Percentiles rank a stretch among this genome's conserved stretches.
Conservation (phyloP, 2,797 vertebrate species). For the Epinephelus malabaricus region DNA sequence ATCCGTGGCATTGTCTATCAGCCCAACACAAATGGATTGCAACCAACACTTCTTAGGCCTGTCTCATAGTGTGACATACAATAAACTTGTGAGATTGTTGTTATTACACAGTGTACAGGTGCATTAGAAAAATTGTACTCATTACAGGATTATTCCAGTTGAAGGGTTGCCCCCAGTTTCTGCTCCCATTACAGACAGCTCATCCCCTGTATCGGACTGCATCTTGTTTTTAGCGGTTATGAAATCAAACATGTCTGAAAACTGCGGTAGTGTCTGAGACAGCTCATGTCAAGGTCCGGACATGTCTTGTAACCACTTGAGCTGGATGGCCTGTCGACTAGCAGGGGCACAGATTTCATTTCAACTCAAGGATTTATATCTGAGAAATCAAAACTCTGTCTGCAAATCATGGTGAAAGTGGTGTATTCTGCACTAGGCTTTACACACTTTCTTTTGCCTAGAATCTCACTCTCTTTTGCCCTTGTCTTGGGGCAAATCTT, state of each 20-base stretch:
- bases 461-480: neutral
- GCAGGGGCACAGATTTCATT: neutral
- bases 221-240: neutral
- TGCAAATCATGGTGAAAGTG: neutral
- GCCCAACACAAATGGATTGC: too few species aligned
- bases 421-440: neutral
- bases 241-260: conserved; percentile 1
- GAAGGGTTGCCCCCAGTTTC: neutral
- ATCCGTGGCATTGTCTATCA: too few species aligned
- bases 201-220: neutral
- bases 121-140: neutral
- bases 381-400: neutral
- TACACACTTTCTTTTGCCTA: neutral
- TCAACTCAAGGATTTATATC: neutral
- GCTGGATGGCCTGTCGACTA: neutral
- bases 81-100: neutral
- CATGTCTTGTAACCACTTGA: neutral
- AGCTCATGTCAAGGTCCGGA: neutral
- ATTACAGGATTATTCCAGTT: conserved; percentile 10
- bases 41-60: neutral
- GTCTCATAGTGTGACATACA: neutral
- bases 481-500: neutral
- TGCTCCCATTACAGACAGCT: neutral
- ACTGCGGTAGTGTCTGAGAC: neutral
- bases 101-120: neutral